A percentile compares a stretch with the other conserved stretches of the same genome.
Evolutionary conservation across 2,113 vertebrate genomes (phyloP).

Genomic region (Ellobius talpinus): DNA sequence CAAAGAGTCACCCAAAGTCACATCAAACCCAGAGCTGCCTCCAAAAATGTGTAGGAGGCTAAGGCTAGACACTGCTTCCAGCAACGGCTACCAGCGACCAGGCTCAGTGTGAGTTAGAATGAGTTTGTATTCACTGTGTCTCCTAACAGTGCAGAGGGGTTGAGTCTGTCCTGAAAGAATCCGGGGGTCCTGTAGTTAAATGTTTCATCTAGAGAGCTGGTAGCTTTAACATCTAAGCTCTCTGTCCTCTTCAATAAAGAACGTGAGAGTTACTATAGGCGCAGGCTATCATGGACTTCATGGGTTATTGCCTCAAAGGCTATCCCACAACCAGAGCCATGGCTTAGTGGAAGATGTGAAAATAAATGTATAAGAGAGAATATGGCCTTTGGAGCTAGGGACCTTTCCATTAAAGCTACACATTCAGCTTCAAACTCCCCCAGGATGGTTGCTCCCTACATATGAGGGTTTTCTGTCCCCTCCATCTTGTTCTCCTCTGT

Average conservation of each 20-base stretch:
- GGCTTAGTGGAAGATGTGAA: background rate
- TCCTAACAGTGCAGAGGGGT: background rate
- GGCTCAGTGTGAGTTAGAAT: conserved; percentile 93
- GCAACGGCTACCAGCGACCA: conserved; percentile 95
- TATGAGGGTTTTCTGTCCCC: background rate
- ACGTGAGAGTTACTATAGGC: background rate
- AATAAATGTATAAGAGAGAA: background rate
- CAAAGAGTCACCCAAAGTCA: conserved; percentile 89
- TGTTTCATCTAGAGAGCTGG: background rate
- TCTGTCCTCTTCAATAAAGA: background rate
- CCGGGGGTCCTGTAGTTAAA: background rate
- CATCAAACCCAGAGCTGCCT: conserved; percentile 91
- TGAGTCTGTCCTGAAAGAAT: background rate
- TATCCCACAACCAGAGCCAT: background rate
- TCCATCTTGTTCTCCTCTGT: rapidly evolving
- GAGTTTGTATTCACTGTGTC: background rate
- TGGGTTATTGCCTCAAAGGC: background rate
- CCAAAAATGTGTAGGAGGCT: conserved; percentile 90
- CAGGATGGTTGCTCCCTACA: background rate
- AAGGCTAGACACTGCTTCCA: conserved; percentile 88
- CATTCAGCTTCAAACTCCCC: background rate
- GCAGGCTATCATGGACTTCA: background rate
- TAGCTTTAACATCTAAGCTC: background rate
- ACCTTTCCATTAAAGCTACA: background rate
- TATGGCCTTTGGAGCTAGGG: background rate